A percentile compares a stretch with the other conserved stretches of the same genome.
Conservation (phyloP, 1,140 invertebrate genomes). For the Neodiprion pinetum region DNA sequence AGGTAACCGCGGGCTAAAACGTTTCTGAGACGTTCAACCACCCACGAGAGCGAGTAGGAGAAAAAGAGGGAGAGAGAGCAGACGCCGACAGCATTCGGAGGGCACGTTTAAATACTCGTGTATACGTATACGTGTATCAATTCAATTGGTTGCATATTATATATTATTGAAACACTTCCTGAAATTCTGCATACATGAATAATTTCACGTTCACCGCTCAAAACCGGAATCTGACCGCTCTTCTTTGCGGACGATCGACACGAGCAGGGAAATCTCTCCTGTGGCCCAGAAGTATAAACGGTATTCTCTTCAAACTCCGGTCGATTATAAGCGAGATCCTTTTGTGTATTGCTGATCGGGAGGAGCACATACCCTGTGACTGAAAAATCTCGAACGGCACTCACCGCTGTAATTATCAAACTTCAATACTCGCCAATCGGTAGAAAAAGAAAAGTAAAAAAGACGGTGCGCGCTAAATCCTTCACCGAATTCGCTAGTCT, state of each 20-base stretch:
- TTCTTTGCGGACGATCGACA: too few species aligned
- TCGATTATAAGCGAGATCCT: not conserved
- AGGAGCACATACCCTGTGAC: not conserved
- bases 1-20: not conserved
- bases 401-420: too few species aligned
- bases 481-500: too few species aligned
- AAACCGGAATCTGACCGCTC: slow-evolving; percentile 3
- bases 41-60: not conserved
- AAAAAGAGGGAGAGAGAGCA: not conserved
- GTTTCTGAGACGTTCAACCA: not conserved
- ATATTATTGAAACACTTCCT: slow-evolving; percentile 35
- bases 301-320: not conserved
- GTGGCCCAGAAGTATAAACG: not conserved
- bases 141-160: slow-evolving; percentile 16
- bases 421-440: too few species aligned
- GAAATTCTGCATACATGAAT: slow-evolving; percentile 38
- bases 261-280: too few species aligned
- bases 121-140: slow-evolving; percentile 11
- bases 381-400: too few species aligned
- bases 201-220: slow-evolving; percentile 14
- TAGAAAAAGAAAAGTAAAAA: too few species aligned
- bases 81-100: not conserved
- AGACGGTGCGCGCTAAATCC: too few species aligned
- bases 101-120: not conserved
- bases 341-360: not conserved